Evolutionary conservation across 1,140 invertebrate genomes (phyloP), one percentile per base, ranked within the genome.

Genomic region (Carcinoscorpius rotundicauda): DNA sequence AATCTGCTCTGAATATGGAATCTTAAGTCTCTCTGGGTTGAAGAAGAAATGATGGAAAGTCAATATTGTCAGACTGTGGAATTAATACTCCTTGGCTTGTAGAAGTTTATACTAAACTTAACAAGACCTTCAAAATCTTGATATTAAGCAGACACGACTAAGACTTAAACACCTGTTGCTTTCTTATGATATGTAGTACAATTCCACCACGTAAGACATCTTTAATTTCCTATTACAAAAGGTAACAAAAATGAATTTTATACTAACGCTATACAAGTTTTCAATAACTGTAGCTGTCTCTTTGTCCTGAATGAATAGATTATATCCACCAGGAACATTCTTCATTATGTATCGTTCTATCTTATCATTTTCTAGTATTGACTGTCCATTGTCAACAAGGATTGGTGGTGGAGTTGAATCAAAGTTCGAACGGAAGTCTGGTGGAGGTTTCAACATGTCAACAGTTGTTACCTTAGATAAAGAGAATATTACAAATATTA

Each of bases 341-440:
- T 95, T 94, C 91, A 94, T 95, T 71, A 95, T 94, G 78, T 95
- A 90, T 72, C 91, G 79, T 76, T 94, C 91, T 70, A 95, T 95
- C 80, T 93, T 93, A 77, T 94, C 91, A 77, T 95, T 94, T 78
- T 95, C 91, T 70, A 93, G 78, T 66, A 94, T 91, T 58, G 91
- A 89, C 70, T 93, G 82, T 0, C 91, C 91, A 72, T 88, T 89
- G 76, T 94, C 90, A 72, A 95, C 93, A 53, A 95, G 80, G 72
- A 94, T 94, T 9, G 91, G 91, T 9, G 91, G 91, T 69, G 89
- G 91, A 6, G 91, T 93, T 8, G 91, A 91, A 78, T 95, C 90
- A 75, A 95, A 95, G 78, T 95, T 95, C 71, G 90, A 92, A 70
- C 88, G 86, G 76, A 95, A 94, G 75, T 95, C 91, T 63, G 91